Conservation (phyloP, 2,113 vertebrate species). For the Excalfactoria chinensis region DNA sequence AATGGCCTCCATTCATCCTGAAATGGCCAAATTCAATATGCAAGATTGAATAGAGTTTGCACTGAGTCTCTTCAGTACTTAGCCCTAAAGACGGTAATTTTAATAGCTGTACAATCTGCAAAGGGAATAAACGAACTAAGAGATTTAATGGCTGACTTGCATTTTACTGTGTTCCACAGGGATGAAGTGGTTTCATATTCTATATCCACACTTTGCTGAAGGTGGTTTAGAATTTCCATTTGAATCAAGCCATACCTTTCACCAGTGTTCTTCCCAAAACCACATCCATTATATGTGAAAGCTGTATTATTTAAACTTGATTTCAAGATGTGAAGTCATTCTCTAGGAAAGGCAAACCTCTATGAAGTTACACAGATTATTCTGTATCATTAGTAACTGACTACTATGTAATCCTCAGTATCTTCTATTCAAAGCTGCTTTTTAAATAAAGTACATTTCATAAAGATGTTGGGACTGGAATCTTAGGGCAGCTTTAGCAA, state of each 20-base stretch:
- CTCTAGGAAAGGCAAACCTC: conserved; percentile 6
- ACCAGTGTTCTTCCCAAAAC: conserved; percentile 20
- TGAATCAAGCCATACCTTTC: conserved; percentile 28
- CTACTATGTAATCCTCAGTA: background rate
- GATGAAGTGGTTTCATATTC: background rate
- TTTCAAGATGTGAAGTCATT: conserved; percentile 41
- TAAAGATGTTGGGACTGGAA: background rate
- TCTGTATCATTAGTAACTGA: conserved; percentile 14
- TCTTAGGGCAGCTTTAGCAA: conserved; percentile 11
- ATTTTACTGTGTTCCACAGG: background rate
- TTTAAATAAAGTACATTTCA: conserved; percentile 7
- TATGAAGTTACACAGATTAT: conserved; percentile 18
- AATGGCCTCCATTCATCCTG: background rate
- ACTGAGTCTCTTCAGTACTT: background rate
- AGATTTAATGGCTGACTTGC: conserved; percentile 2
- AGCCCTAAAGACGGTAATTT: conserved; percentile 8
- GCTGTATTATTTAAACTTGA: conserved; percentile 38
- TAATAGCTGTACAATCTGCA: background rate
- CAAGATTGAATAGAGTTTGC: background rate
- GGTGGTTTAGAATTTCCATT: conserved; percentile 53
- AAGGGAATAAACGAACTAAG: conserved; percentile 8
- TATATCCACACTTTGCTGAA: background rate
- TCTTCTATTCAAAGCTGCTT: background rate
- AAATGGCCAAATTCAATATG: background rate
- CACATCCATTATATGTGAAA: conserved; percentile 31